phyloP scores from a whole-genome alignment of 2,113 vertebrate genomes.

The Euleptes europaea region DNA sequence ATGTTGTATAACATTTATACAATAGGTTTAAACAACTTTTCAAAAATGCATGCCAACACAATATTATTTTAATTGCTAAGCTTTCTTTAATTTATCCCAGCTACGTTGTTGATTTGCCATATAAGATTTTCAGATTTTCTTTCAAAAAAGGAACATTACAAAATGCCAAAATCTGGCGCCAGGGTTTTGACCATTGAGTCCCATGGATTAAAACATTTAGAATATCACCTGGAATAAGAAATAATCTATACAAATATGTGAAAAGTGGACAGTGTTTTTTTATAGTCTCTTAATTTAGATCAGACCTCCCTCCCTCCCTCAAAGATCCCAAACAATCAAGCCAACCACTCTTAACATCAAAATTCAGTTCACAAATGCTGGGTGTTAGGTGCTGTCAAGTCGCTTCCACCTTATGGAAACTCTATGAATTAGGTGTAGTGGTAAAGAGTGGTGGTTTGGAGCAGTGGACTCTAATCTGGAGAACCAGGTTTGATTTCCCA shows the following conservation, averaged over 20 bases:
- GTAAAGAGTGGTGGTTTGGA: no score
- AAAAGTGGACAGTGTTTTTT: not conserved
- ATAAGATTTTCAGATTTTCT: conserved; percentile 1
- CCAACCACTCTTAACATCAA: no score
- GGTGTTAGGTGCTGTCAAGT: no score
- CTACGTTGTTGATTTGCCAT: conserved; percentile 2
- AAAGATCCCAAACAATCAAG: not conserved
- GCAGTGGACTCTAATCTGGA: no score
- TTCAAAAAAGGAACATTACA: not conserved
- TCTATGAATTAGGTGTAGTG: no score
- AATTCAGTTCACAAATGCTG: no score
- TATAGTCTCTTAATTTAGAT: not conserved
- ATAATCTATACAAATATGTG: not conserved
- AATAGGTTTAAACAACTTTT: conserved; percentile 39
- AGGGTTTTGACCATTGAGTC: not conserved
- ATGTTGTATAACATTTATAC: conserved; percentile 30
- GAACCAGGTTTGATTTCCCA: no score
- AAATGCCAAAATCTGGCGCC: not conserved
- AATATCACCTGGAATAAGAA: not conserved
- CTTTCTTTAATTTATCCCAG: conserved; percentile 25
- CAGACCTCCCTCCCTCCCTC: not conserved
- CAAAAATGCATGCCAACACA: conserved; percentile 30
- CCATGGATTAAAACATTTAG: conserved; percentile 1
- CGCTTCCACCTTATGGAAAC: no score
- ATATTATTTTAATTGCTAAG: conserved; percentile 41